Evolutionary conservation across 2,113 vertebrate genomes (phyloP), one percentile per base, ranked within the genome.

Genomic region (Albula glossodonta): DNA sequence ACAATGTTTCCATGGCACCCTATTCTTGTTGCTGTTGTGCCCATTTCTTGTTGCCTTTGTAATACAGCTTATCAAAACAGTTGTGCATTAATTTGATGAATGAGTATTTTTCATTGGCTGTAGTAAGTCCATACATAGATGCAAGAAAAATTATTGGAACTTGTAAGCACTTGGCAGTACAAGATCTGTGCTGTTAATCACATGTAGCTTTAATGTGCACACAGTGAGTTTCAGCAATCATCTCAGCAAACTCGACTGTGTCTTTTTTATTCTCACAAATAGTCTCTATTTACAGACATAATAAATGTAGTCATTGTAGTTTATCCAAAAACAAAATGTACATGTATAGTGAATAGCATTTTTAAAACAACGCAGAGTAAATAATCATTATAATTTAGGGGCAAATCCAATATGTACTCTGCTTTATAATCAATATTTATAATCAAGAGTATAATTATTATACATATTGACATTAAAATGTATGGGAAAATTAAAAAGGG

Each of bases 401-500:
- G 82, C 82, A 51, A 22, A 57, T 89, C 49, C 78, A 25, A 51
- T 85, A 83, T 88, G 85, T 86, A 84, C 80, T 86, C 13, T 79
- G 88, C 31, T 83, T 80, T 84, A 57, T n/a, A 88, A 93, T 94
- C 93, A 86, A 94, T 94, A 92, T 51, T 66, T 90, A 92, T 88
- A 87, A 89, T 91, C 90, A 91, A 92, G 90, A 91, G 91, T 92
- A 90, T 89, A 91, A 89, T 89, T 83, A 87, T 88, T 86, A 82
- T 53, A 66, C 77, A 49, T 86, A 89, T 93, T 92, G 93, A 93
- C 91, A 91, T 89, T 89, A 90, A 89, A 92, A 92, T 92, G 90
- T 90, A 88, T 91, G 91, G 90, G 91, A 94, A 92, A 94, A 92
- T 94, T 94, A 94, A 95, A 94, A 94, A 94, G 94, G 94, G 94